Conservation (phyloP, 2,888 invertebrate species). For the Trichogramma evanescens region DNA sequence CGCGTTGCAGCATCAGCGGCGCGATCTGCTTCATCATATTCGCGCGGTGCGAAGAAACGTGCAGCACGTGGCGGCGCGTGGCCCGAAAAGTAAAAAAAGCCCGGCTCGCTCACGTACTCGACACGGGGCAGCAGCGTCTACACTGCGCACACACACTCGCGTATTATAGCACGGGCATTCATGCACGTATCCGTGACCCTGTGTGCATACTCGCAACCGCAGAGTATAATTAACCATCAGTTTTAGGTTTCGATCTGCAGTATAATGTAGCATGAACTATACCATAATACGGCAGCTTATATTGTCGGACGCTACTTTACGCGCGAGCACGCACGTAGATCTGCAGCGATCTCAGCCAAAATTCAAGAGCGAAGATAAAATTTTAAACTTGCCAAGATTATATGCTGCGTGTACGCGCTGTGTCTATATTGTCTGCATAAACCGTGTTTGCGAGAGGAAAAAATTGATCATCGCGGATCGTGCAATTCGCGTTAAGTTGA, state of each 20-base stretch:
- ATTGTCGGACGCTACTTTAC: no score
- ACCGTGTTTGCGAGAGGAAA: no score
- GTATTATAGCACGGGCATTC: constrained; percentile 13
- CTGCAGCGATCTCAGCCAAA: no score
- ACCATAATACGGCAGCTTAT: no score
- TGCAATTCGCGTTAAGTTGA: no score
- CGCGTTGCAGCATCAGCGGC: constrained; percentile 17
- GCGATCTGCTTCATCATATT: constrained; percentile 28
- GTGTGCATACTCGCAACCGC: constrained; percentile 22
- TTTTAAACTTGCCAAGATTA: no score
- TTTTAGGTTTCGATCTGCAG: constrained; percentile 39
- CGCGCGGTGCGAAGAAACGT: constrained; percentile 10
- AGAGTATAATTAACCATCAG: constrained; percentile 47
- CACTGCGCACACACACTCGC: constrained; percentile 25
- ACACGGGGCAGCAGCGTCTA: constrained; percentile 23
- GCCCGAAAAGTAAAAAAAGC: constrained; percentile 25
- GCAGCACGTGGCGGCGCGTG: constrained; percentile 46
- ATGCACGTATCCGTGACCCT: no score
- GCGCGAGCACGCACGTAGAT: no score
- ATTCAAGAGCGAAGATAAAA: no score
- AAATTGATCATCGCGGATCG: no score
- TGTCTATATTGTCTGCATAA: no score
- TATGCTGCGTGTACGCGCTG: no score
- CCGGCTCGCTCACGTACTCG: background rate
- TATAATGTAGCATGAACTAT: constrained; percentile 19